These are phyloP conservation scores for Drosophila punjabiensis DNA, from an alignment of 1,140 invertebrate species.

Conservation along the genomic window DNA sequence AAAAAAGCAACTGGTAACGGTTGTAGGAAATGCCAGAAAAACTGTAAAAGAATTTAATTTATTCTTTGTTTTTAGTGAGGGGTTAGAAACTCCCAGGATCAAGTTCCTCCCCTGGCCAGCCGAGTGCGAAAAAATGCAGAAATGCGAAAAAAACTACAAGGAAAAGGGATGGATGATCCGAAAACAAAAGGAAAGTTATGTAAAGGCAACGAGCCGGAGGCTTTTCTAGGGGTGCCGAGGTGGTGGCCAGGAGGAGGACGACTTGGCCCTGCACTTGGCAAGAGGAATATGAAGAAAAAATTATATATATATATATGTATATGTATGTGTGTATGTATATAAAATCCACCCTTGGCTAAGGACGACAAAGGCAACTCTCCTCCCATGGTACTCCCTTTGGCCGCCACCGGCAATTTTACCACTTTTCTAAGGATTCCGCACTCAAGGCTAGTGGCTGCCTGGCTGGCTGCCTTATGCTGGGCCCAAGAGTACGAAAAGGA, in stretches of 20 bases:
- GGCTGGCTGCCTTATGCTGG: slow-evolving; percentile 7
- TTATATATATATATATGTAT: slow-evolving; percentile 5
- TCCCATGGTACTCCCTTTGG: slow-evolving; percentile 16
- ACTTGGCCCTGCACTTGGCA: slow-evolving; percentile 66
- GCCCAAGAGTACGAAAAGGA: slow-evolving; percentile 1
- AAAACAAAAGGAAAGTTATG: slow-evolving; percentile 67
- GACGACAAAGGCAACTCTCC: slow-evolving; percentile 36
- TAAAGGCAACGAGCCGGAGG: slow-evolving; percentile 31
- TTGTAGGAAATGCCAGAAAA: slow-evolving; percentile 24
- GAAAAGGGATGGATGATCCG: slow-evolving; percentile 36
- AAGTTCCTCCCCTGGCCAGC: slow-evolving; percentile 34
- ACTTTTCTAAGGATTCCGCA: slow-evolving; percentile 79
- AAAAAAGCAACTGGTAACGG: slow-evolving; percentile 37
- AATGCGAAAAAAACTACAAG: slow-evolving; percentile 47
- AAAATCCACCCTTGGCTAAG: slow-evolving; percentile 69
- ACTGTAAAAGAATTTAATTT: slow-evolving; percentile 54
- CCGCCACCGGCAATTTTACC: slow-evolving; percentile 76
- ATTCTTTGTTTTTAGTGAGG: slow-evolving; percentile 15
- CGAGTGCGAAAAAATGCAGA: slow-evolving; percentile 48
- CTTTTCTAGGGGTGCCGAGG: slow-evolving; percentile 2
- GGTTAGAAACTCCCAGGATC: slow-evolving; percentile 23
- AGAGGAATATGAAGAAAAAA: slow-evolving; percentile 20
- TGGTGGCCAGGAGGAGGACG: slow-evolving; percentile 21
- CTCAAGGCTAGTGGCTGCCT: slow-evolving; percentile 61
- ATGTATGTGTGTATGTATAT: slow-evolving; percentile 8